Conservation (phyloP, 2,888 invertebrate species). For the Aphodius sticticus region DNA sequence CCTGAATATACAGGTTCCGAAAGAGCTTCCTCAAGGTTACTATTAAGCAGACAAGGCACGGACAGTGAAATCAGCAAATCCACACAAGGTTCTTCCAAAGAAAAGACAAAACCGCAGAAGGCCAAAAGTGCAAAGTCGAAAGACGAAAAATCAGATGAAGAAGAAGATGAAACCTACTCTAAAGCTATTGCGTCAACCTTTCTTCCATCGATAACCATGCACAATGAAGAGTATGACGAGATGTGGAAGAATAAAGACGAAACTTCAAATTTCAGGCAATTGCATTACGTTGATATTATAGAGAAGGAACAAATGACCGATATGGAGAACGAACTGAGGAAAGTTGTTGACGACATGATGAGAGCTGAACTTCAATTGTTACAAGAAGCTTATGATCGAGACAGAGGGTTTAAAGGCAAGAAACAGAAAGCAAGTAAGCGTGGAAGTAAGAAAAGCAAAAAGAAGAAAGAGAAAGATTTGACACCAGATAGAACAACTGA, state of each 20-base stretch:
- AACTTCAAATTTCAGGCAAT: conserved; percentile 74
- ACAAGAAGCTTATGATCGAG: conserved; percentile 77
- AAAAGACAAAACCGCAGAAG: conserved; percentile 80
- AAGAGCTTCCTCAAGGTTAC: conserved; percentile 85
- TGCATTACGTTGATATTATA: conserved; percentile 83
- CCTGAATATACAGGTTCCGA: conserved; percentile 94
- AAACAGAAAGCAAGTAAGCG: conserved; percentile 82
- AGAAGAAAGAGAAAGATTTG: conserved; percentile 93
- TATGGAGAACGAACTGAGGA: conserved; percentile 83
- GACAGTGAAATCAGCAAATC: conserved; percentile 84
- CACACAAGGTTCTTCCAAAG: conserved; percentile 78
- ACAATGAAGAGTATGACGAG: conserved; percentile 81
- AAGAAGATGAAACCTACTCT: conserved; percentile 72
- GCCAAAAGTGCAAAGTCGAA: conserved; percentile 71
- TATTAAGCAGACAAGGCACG: conserved; percentile 84
- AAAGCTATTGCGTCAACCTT: conserved; percentile 77
- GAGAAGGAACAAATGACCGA: conserved; percentile 82
- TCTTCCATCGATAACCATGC: conserved; percentile 73
- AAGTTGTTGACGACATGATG: conserved; percentile 82
- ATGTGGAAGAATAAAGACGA: conserved; percentile 87
- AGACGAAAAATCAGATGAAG: conserved; percentile 62
- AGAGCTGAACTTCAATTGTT: conserved; percentile 73
- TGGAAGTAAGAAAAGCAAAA: conserved; percentile 88
- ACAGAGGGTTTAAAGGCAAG: conserved; percentile 76
- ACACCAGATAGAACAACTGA: conserved; percentile 91